Evolutionary conservation across 2,888 invertebrate species (phyloP).

Genomic region (Enchytraeus crypticus): DNA sequence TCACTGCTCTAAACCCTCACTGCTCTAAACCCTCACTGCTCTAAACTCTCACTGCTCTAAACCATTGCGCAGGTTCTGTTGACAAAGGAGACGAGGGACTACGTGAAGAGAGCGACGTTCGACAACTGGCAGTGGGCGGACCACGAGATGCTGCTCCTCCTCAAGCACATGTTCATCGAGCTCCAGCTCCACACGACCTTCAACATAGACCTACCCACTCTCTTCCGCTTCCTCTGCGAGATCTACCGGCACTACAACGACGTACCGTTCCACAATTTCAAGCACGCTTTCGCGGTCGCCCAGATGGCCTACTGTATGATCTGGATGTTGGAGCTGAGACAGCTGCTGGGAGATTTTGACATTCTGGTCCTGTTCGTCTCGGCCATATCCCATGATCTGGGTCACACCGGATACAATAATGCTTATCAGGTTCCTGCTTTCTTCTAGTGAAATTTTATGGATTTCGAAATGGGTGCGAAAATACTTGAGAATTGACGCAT

Average conservation of each 20-base stretch:
- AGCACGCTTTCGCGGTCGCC: slow-evolving; percentile 49
- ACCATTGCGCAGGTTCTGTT: too few relatives aligned
- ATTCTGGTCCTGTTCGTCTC: slow-evolving; percentile 56
- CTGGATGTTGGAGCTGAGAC: slow-evolving; percentile 63
- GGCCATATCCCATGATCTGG: slow-evolving; percentile 48
- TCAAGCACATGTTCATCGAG: slow-evolving; percentile 49
- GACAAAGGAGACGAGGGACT: slow-evolving; percentile 58
- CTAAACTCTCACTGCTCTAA: too few relatives aligned
- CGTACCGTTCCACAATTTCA: slow-evolving; percentile 50
- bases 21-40: too few relatives aligned
- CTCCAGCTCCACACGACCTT: slow-evolving; percentile 45
- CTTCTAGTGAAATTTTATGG: too few relatives aligned
- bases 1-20: too few relatives aligned
- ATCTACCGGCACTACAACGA: slow-evolving; percentile 45
- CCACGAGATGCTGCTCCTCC: slow-evolving; percentile 56
- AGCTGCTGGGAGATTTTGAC: slow-evolving; percentile 65
- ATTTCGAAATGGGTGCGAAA: too few relatives aligned
- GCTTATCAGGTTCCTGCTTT: slow-evolving; percentile 37
- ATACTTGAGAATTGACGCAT: too few relatives aligned
- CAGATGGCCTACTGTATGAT: slow-evolving; percentile 64
- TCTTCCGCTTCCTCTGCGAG: slow-evolving; percentile 39
- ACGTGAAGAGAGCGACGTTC: slow-evolving; percentile 63
- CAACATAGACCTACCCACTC: slow-evolving; percentile 37
- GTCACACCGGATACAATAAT: slow-evolving; percentile 49
- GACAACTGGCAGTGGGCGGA: slow-evolving; percentile 76